Evolutionary conservation across 2,113 vertebrate species (phyloP).

Genomic region (Apodemus speciosus): DNA sequence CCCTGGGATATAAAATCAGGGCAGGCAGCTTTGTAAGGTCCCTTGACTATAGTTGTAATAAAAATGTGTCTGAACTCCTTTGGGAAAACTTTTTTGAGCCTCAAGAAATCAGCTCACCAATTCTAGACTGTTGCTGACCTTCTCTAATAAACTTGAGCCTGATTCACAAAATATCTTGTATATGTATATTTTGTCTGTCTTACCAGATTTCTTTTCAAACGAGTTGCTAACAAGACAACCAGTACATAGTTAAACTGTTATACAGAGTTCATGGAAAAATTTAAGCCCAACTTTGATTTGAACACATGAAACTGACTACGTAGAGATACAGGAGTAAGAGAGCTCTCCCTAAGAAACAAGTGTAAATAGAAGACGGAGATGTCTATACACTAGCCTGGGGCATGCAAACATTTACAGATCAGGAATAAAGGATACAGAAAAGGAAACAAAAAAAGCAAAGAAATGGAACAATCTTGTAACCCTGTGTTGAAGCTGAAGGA

Average conservation of each 20-base stretch:
- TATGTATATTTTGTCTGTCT: background rate
- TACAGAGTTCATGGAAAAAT: background rate
- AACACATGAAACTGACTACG: conserved; percentile 20
- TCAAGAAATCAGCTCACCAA: background rate
- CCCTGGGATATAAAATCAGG: background rate
- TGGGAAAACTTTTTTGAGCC: background rate
- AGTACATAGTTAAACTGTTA: background rate
- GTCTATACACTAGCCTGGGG: background rate
- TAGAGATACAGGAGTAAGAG: background rate
- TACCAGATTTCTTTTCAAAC: background rate
- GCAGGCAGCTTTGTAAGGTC: background rate
- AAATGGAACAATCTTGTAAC: background rate
- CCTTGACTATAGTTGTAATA: background rate
- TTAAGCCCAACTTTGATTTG: background rate
- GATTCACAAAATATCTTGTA: background rate
- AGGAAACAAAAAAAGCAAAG: background rate
- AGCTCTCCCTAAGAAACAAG: background rate
- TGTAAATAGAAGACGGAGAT: background rate
- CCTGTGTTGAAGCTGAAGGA: background rate
- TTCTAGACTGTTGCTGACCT: background rate
- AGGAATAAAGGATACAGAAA: background rate
- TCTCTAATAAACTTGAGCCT: background rate
- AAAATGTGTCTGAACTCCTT: background rate
- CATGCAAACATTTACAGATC: conserved; percentile 13
- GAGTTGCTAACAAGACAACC: background rate